Conservation (phyloP, 1,140 invertebrate species). For the Vanessa atalanta region DNA sequence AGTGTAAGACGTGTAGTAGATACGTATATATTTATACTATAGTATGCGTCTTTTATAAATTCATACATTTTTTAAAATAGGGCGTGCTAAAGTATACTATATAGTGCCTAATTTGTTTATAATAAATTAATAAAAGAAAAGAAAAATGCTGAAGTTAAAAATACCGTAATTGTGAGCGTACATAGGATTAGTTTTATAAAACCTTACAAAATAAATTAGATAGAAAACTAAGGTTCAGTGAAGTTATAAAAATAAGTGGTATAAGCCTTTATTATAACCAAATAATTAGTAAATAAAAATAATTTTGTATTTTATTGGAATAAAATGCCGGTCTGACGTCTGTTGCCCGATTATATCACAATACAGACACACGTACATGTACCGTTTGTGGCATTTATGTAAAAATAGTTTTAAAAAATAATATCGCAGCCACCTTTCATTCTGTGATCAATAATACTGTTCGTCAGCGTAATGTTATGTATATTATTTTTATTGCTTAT, state of each 20-base stretch:
- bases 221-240: slow-evolving; percentile 26
- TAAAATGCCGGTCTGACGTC: slow-evolving; percentile 43
- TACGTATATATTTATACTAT: slow-evolving; percentile 14
- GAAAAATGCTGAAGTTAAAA: slow-evolving; percentile 35
- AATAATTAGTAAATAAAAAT: slow-evolving; percentile 35
- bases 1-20: slow-evolving; percentile 15
- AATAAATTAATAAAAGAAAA: slow-evolving; percentile 30
- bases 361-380: slow-evolving; percentile 31
- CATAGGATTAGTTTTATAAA: slow-evolving; percentile 1
- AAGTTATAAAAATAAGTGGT: slow-evolving; percentile 22
- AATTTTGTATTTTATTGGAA: slow-evolving; percentile 64
- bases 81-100: neutral
- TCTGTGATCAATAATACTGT: slow-evolving; percentile 63
- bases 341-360: slow-evolving; percentile 39
- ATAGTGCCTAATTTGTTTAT: slow-evolving; percentile 13
- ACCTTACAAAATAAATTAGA: slow-evolving; percentile 7
- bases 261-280: slow-evolving; percentile 17
- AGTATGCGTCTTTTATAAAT: slow-evolving; percentile 13
- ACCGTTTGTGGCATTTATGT: slow-evolving; percentile 26
- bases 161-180: slow-evolving; percentile 20
- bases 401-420: slow-evolving; percentile 44
- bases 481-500: slow-evolving; percentile 59
- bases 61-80: neutral
- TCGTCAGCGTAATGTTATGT: slow-evolving; percentile 43
- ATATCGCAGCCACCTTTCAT: slow-evolving; percentile 42